Base-by-base conservation (phyloP, 2,113 vertebrate species). In the Rhynchomys soricoides region DNA sequence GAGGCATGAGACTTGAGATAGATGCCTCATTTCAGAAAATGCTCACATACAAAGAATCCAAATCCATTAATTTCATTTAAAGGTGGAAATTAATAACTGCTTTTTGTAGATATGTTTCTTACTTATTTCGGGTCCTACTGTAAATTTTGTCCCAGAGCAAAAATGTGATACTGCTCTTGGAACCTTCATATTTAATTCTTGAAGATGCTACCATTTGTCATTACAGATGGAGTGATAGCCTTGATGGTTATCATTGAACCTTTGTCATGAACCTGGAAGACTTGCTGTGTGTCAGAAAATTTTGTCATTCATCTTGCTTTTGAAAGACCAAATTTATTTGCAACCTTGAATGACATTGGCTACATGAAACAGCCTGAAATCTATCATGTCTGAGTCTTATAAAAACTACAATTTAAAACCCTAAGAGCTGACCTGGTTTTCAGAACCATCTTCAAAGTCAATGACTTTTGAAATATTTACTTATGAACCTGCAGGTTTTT, bases 281-380 rank as follows among this genome's bases (percentile, higher is more conserved):
- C 95, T 96, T 98, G 98, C 97, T 98, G 71, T 93, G 12, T 96
- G 98, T 98, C 98, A 98, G 95, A 97, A 96, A 97, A 96, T 97
- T 98, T 98, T 98, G 98, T 98, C 97, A 93, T 98, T 98, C 98
- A 97, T 98, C 97, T 97, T 98, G 59, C 91, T 97, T 85, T 97
- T 98, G 97, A 98, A 96, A 97, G 97, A 96, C 93, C 94, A 98
- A 97, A 98, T 98, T 97, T 97, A 98, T 98, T 98, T 98, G 97
- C 94, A 98, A 98, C 98, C 98, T 98, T 99, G 98, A 98, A 94
- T 98, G 98, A 98, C 98, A 98, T 96, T 98, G 98, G 97, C 78
- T 98, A 97, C 96, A 97, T 95, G 96, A 98, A 98, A 93, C 93
- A 97, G 95, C 91, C 86, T 96, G 90, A 97, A 98, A 97, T 98